phyloP scores from a whole-genome alignment of 2,113 vertebrate species.

The Brachypteracias leptosomus region DNA sequence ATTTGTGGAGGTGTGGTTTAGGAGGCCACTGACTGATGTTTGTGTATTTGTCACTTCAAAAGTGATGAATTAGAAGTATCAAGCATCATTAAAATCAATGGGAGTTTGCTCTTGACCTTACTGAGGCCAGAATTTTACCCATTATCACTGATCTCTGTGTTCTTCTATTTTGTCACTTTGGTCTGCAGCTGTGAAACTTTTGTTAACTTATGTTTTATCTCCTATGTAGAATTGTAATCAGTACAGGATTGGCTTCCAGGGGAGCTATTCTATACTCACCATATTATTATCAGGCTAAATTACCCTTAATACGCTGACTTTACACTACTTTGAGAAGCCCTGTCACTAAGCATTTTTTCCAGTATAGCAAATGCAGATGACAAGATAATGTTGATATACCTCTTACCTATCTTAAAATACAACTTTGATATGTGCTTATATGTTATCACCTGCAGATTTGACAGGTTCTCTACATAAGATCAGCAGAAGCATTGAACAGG shows the following conservation, averaged over 20 bases:
- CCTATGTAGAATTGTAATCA: conserved; percentile 35
- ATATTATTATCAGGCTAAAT: conserved; percentile 35
- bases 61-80: conserved; percentile 26
- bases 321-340: neutral
- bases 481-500: neutral
- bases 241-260: conserved; percentile 33
- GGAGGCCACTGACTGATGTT: neutral
- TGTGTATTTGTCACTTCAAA: conserved; percentile 42
- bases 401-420: neutral
- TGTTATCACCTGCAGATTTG: neutral
- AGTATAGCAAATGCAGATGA: neutral
- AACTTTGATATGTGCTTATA: neutral
- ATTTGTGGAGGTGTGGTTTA: conserved; percentile 34
- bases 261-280: conserved; percentile 13
- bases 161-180: conserved; percentile 41
- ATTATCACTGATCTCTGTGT: conserved; percentile 31
- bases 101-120: conserved; percentile 44
- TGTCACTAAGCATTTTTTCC: neutral
- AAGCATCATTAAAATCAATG: conserved; percentile 34
- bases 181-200: conserved; percentile 52
- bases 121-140: conserved; percentile 4
- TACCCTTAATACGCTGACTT: conserved; percentile 20
- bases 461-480: neutral
- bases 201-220: conserved; percentile 33
- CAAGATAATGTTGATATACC: neutral